Base-by-base conservation (phyloP, 2,888 invertebrate genomes). In the Carcina quercana region DNA sequence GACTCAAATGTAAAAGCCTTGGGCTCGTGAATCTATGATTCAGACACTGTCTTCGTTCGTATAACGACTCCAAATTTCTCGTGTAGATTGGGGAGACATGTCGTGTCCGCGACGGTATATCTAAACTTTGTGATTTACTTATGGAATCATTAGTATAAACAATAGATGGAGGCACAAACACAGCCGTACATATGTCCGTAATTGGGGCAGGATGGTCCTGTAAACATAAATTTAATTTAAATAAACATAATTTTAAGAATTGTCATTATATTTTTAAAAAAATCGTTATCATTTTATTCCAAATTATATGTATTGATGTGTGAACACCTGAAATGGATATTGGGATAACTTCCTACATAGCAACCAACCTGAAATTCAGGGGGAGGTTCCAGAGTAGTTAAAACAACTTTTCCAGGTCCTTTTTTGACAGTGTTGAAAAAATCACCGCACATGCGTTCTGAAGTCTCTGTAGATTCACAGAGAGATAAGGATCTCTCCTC, bases 381-480 rank as follows among this genome's bases (percentile, higher is more conserved):
- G 10, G 95, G 95, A 39, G 95, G 95, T 58, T 93, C 93, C 45
- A 94, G 93, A 10, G 91, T 88, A 17, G 86, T 79, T 32, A 86
- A 58, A 48, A 86, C 86, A 30, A 88, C 88, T 56, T 87, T 80
- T 38, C 87, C 86, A 6, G 92, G 92, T 13, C 91, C 92, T 70
- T 93, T 93, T 60, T 93, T 93, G 41, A 93, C 80, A 2, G 93
- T 93, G 61, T 92, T 93, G 59, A 93, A 93, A 70, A 92, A 91
- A 64, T 92, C 92, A 8, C 91, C 90, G 50, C 91, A 90, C 88
- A 93, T 92, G 15, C 89, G 78, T 44, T 93, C 93, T 3, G 92
- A 91, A 35, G 90, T 88, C 67, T 92, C 93, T 49, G 91, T 82
- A 7, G 92, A 92, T 71, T 92, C 92, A 52, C 89, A 89, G 62